Evolutionary conservation across 1,140 invertebrate species (phyloP), one percentile per base, ranked within the genome.

Genomic region (Cydia amplana): DNA sequence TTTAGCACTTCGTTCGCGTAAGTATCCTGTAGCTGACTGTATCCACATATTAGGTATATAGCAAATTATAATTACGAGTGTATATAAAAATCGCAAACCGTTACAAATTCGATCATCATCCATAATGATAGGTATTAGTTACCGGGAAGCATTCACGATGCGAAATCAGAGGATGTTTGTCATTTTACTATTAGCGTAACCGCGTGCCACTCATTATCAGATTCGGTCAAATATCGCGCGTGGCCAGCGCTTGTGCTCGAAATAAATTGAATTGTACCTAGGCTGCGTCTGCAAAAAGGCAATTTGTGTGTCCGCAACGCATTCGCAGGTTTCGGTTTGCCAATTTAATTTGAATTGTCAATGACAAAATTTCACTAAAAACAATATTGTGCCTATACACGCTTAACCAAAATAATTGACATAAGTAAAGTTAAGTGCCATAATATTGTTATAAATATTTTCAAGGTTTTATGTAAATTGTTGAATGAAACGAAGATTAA

Each of bases 151-250:
- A 40, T 36, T 70, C 65, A 70, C 32, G 28, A 36, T 70, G 65
- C 32, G 36, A 36, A 70, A 73, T 75, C 70, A 49, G 51, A 72
- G 77, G 81, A 77, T 77, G 77, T 79, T 76, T 82, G 77, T 80
- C 74, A 80, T 80, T 79, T 76, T 72, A 78, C 78, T 80, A 82
- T 82, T 76, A 80, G 77, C 65, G 63, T 67, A 28, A 78, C 67
- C 72, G 77, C 73, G 73, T 80, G 60, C 78, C 77, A 73, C 80
- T 80, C 76, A 80, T 78, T 80, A 80, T 78, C 73, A 65, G 75
- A 80, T 77, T 81, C 74, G 63, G 75, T 78, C 72, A 63, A 73
- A 60, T 18, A 67, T 32, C 23, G 32, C 12, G 64, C 10, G 23
- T 65, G 65, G 65, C 36, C 32, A 10, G 65, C 14, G 16, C n/a